Evolutionary conservation across 2,888 invertebrate genomes (phyloP).

Genomic region (Strigamia crassipes): DNA sequence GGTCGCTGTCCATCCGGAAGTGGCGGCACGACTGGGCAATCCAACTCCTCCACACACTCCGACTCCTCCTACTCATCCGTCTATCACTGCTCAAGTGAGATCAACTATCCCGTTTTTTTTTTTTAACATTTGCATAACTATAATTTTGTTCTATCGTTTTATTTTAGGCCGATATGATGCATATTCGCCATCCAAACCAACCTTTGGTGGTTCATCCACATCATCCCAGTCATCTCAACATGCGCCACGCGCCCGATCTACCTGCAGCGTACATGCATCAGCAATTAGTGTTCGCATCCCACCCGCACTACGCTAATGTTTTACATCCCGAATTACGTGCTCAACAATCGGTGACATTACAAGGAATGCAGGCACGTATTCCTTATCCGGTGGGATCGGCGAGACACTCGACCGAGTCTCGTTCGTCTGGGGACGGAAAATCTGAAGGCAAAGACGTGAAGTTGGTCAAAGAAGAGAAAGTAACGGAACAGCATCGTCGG

Average conservation of each 20-base stretch:
- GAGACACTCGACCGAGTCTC: constrained; percentile 50
- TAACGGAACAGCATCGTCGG: constrained; percentile 47
- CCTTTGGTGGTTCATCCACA: constrained; percentile 51
- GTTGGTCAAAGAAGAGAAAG: constrained; percentile 41
- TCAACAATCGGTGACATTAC: constrained; percentile 52
- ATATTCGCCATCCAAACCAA: constrained; percentile 52
- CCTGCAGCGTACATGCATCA: constrained; percentile 52
- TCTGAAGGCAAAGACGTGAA: constrained; percentile 49
- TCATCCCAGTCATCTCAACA: constrained; percentile 50
- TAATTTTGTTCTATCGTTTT: neutral
- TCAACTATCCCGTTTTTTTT: neutral
- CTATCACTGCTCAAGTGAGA: constrained; percentile 48
- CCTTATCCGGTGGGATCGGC: constrained; percentile 48
- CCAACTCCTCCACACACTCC: constrained; percentile 53
- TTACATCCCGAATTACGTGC: constrained; percentile 52
- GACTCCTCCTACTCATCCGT: constrained; percentile 51
- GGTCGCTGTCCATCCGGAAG: constrained; percentile 51
- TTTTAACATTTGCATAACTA: neutral
- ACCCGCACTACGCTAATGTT: constrained; percentile 48
- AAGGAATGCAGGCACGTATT: constrained; percentile 51
- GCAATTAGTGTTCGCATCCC: constrained; percentile 52
- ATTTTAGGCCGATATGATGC: constrained; percentile 49
- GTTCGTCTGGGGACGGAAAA: constrained; percentile 49
- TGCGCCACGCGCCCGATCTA: constrained; percentile 51
- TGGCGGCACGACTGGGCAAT: constrained; percentile 51